Percentiles rank a stretch among this genome's conserved stretches.
phyloP scores from a whole-genome alignment of 2,888 invertebrate genomes.

The Nemurella pictetii region DNA sequence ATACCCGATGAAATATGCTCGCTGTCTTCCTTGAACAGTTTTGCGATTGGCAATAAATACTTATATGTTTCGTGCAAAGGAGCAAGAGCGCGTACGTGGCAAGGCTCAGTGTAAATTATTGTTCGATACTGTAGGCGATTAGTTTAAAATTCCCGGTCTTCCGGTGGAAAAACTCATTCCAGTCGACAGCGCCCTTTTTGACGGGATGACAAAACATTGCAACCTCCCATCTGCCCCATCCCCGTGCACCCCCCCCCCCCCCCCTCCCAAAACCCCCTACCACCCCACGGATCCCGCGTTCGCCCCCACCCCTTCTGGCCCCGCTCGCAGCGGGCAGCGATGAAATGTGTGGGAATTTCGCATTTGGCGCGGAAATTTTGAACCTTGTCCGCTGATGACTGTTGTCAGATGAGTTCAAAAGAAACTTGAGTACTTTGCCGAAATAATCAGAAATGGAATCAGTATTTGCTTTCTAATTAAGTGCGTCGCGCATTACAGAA shows the following conservation, averaged over 20 bases:
- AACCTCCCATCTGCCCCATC: background rate
- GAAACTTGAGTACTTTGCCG: background rate
- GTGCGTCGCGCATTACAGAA: too few relatives aligned
- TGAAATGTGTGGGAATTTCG: background rate
- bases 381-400: background rate
- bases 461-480: too few relatives aligned
- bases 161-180: background rate
- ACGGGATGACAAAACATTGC: slow-evolving; percentile 11
- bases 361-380: slow-evolving; percentile 10
- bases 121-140: background rate
- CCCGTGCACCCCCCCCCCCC: background rate
- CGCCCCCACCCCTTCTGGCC: background rate
- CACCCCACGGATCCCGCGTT: background rate
- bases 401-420: background rate
- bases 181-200: slow-evolving; percentile 6
- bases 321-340: background rate
- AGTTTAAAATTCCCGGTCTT: slow-evolving; percentile 12
- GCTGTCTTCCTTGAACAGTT: background rate
- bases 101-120: slow-evolving; percentile 6
- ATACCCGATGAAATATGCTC: background rate
- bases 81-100: background rate
- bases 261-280: background rate
- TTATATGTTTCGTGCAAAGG: background rate
- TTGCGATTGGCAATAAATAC: slow-evolving; percentile 11
- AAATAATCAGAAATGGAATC: background rate